These are phyloP conservation scores for Dromaius novaehollandiae DNA, from an alignment of 2,113 vertebrate genomes.

Conservation along the genomic window DNA sequence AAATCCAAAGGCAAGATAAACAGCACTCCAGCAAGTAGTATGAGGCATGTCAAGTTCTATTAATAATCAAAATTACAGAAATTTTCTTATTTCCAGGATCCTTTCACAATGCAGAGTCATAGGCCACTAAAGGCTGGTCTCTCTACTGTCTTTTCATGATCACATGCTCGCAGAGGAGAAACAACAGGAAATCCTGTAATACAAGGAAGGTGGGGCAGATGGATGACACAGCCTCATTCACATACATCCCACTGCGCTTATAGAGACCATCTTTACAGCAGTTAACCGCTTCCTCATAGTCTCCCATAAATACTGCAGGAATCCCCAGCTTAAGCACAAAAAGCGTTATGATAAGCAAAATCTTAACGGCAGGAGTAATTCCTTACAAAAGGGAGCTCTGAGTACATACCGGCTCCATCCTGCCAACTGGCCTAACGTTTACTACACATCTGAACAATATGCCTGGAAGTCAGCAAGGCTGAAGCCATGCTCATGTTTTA, in stretches of 20 bases:
- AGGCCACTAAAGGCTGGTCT: not conserved
- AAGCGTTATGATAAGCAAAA: rapidly evolving
- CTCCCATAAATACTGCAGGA: not conserved
- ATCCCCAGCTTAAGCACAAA: not conserved
- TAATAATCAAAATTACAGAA: not conserved
- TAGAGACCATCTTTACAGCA: not conserved
- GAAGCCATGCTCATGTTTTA: not conserved
- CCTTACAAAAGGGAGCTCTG: not conserved
- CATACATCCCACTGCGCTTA: not conserved
- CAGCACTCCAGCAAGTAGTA: not conserved
- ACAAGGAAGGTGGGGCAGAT: not conserved
- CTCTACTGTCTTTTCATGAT: not conserved
- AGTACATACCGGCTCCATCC: not conserved
- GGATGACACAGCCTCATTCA: not conserved
- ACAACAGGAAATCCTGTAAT: not conserved
- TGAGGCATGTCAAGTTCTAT: rapidly evolving
- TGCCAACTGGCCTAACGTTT: not conserved
- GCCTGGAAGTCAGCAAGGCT: not conserved
- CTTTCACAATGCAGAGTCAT: not conserved
- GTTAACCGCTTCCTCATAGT: not conserved
- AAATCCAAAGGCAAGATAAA: not conserved
- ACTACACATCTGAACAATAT: not conserved
- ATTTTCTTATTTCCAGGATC: not conserved
- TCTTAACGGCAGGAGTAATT: not conserved
- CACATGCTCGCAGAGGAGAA: not conserved